Conservation (phyloP, 1,140 invertebrate genomes). For the Chlorops oryzae region DNA sequence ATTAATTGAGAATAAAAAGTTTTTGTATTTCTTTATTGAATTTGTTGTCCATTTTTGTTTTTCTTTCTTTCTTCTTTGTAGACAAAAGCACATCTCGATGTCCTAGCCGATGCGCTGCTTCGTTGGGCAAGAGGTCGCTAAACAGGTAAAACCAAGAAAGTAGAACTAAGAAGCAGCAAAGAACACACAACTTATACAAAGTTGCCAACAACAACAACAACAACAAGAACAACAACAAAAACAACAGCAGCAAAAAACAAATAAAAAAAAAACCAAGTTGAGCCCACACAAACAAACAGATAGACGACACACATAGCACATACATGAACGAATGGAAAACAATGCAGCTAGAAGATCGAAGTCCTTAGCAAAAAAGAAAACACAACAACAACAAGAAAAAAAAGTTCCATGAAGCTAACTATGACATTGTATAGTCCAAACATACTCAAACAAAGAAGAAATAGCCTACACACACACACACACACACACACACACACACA, state of each 20-base stretch:
- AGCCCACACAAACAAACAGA: too few species aligned
- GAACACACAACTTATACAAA: too few species aligned
- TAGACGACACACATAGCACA: too few species aligned
- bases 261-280: too few species aligned
- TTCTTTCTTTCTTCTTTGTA: constrained; percentile 52
- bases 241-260: too few species aligned
- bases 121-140: constrained; percentile 88
- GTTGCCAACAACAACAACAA: too few species aligned
- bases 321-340: too few species aligned
- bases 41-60: background rate
- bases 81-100: constrained; percentile 91
- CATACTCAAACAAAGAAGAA: background rate
- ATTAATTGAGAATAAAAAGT: background rate
- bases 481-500: constrained; percentile 1
- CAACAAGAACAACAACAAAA: too few species aligned
- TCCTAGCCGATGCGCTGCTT: constrained; percentile 83
- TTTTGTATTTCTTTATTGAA: background rate
- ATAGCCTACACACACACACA: background rate
- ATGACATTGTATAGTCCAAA: background rate
- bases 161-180: background rate
- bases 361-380: too few species aligned
- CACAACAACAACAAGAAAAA: constrained; percentile 2
- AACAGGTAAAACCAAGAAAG: constrained; percentile 7
- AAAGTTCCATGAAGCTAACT: background rate
- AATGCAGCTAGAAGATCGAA: too few species aligned